Conservation (phyloP, 53 echinoderm and acorn worm genomes). For the Holothuria leucospilota region DNA sequence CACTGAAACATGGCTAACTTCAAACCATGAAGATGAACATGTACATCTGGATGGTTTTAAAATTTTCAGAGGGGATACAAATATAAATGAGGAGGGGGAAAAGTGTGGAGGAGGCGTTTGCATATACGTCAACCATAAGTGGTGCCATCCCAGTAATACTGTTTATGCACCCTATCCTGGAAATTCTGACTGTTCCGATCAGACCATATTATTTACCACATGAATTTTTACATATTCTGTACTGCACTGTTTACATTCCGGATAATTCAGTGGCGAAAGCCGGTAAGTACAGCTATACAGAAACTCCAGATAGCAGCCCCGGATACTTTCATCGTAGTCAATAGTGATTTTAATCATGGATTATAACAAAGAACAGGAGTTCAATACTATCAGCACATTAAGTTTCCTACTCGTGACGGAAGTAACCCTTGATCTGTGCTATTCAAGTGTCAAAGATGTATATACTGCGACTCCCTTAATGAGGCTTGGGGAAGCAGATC, state of each 20-base stretch:
- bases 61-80: not conserved
- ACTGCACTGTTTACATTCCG: constrained; percentile 4
- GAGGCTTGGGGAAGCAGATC: not conserved
- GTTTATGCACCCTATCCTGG: not conserved
- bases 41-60: not conserved
- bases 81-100: not conserved
- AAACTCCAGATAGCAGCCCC: not conserved
- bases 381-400: not conserved
- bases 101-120: not conserved
- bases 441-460: too few species aligned
- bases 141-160: constrained; percentile 14
- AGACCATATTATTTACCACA: constrained; percentile 6
- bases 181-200: not conserved
- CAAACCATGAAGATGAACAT: not conserved
- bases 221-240: not conserved
- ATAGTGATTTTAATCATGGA: constrained; percentile 10
- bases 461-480: not conserved
- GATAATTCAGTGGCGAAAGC: constrained; percentile 4
- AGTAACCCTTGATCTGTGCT: too few species aligned
- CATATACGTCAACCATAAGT: not conserved
- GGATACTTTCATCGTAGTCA: not conserved
- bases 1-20: constrained; percentile 10
- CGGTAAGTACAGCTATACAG: not conserved
- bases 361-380: not conserved
- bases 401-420: not conserved